Conservation (phyloP, 1,140 invertebrate species). For the Lutraria rhynchaena region DNA sequence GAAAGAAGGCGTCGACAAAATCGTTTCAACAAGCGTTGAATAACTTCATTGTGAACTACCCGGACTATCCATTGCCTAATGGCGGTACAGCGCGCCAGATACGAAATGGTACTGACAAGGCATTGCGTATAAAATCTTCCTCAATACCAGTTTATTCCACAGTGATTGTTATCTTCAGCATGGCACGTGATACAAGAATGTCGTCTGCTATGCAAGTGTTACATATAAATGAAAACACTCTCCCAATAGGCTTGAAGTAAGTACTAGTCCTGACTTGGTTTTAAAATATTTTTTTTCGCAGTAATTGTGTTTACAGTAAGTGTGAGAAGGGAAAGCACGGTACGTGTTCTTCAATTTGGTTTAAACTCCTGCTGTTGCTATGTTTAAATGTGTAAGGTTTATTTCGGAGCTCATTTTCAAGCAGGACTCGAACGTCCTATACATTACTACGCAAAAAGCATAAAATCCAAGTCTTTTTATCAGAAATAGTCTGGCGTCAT, state of each 20-base stretch:
- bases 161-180: slow-evolving; percentile 5
- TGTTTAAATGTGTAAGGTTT: too few species aligned
- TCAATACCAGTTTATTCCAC: neutral
- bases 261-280: too few species aligned
- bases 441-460: neutral
- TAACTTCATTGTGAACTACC: neutral
- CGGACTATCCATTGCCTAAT: neutral
- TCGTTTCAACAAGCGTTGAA: neutral
- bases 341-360: too few species aligned
- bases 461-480: neutral
- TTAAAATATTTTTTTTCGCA: too few species aligned
- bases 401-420: too few species aligned
- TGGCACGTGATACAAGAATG: slow-evolving; percentile 4
- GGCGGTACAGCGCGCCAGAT: neutral
- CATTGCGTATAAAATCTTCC: slow-evolving; percentile 5
- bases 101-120: slow-evolving; percentile 11
- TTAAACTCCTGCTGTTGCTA: too few species aligned
- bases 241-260: slow-evolving; percentile 18
- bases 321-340: too few species aligned
- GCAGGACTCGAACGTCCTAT: neutral
- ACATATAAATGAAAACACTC: neutral
- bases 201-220: slow-evolving; percentile 30
- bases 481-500: neutral
- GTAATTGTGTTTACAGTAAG: too few species aligned
- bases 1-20: neutral